A percentile compares a stretch with the other conserved stretches of the same genome.
Conservation (phyloP, 2,797 vertebrate genomes). For the Lerista edwardsae region DNA sequence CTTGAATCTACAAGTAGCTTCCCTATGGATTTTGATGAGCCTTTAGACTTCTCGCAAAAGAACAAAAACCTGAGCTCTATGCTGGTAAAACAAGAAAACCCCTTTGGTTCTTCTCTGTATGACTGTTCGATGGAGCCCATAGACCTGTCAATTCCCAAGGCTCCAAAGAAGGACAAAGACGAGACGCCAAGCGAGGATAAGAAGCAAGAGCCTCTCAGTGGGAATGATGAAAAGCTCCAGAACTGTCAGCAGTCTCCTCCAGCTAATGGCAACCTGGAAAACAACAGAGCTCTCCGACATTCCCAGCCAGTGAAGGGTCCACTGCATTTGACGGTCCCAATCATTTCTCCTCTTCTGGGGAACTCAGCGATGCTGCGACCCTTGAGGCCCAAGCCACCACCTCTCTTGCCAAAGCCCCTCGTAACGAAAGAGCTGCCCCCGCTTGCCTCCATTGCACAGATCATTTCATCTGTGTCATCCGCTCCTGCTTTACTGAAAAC, state of each 20-base stretch:
- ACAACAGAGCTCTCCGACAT: slow-evolving; percentile 69
- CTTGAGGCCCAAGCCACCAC: slow-evolving; percentile 85
- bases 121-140: slow-evolving; percentile 89
- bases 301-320: slow-evolving; percentile 76
- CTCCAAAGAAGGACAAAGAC: slow-evolving; percentile 77
- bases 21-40: slow-evolving; percentile 83
- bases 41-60: slow-evolving; percentile 90
- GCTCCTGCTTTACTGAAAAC: slow-evolving; percentile 89
- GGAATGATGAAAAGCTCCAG: slow-evolving; percentile 62
- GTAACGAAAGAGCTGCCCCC: slow-evolving; percentile 88
- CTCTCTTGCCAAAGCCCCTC: slow-evolving; percentile 87
- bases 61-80: slow-evolving; percentile 75
- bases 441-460: slow-evolving; percentile 95
- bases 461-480: slow-evolving; percentile 94
- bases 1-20: slow-evolving; percentile 82
- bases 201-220: slow-evolving; percentile 76
- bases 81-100: slow-evolving; percentile 85
- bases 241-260: slow-evolving; percentile 64
- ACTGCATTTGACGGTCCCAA: slow-evolving; percentile 78
- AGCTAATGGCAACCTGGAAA: slow-evolving; percentile 70
- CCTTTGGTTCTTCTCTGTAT: slow-evolving; percentile 67
- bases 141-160: slow-evolving; percentile 89
- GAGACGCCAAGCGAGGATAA: slow-evolving; percentile 59
- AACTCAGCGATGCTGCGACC: slow-evolving; percentile 80
- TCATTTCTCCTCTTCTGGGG: slow-evolving; percentile 78